Evolutionary conservation across 2,797 vertebrate species (phyloP), one percentile per base, ranked within the genome.

Genomic region (Premnoplex brunnescens): DNA sequence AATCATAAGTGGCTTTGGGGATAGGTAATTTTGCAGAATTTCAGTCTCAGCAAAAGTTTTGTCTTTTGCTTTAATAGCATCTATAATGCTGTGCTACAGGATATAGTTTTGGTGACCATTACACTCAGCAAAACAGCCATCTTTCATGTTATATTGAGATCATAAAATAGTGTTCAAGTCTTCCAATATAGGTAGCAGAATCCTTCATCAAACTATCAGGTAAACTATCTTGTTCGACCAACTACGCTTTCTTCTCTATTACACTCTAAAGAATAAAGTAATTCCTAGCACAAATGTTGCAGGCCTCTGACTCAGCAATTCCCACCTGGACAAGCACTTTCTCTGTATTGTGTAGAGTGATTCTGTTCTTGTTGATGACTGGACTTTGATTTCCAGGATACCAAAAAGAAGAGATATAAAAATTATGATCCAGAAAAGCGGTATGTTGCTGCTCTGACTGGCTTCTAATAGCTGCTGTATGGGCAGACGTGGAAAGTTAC

Each of bases 21-120:
- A 84, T 60, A 91, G 44, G 72, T 75, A 83, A 85, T 95, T 95
- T 92, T 64, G 37, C n/a, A 85, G 51, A 71, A 93, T 75, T 82
- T 87, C 16, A 71, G 21, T 68, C 55, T 94, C 78, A 92, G 89
- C 41, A 89, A 56, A 86, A 67, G 48, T 82, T 93, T 85, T 88
- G 34, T 63, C 37, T 83, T 90, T 86, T 83, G 14, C 4, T 86
- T 84, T 81, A 68, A 48, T 48, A 84, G 60, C 2, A 1, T 84
- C 67, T 86, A 41, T 43, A 86, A 91, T n/a, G 12, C 28, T 87
- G 34, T 69, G 44, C 28, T 52, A 43, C 2, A 14, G 21, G 59
- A 44, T 68, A 54, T 22, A 14, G 2, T 59, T 91, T 67, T 71
- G 27, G 6, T 94, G 63, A 52, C 52, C 55, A 49, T 36, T 71